phyloP scores from a whole-genome alignment of 2,888 invertebrate genomes.

The Ramazzottius varieornatus region DNA sequence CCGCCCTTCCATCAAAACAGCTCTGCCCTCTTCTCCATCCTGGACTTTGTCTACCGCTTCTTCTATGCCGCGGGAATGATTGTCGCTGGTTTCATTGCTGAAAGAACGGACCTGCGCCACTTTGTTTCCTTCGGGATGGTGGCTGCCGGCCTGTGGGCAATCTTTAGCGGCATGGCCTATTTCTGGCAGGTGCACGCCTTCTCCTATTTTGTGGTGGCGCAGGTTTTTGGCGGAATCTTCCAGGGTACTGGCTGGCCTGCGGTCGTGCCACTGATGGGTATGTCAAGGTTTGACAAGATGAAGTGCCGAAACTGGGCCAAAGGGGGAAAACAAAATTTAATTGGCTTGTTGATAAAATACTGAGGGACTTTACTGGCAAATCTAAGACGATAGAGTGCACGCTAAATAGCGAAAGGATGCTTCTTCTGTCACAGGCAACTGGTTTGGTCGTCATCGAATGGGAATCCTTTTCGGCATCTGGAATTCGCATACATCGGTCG shows the following conservation, averaged over 20 bases:
- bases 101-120: background rate
- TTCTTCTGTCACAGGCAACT: conserved; percentile 66
- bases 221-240: background rate
- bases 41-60: background rate
- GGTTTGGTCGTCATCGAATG: conserved; percentile 62
- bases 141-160: background rate
- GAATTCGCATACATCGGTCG: conserved; percentile 87
- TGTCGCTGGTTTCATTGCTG: background rate
- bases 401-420: too few species aligned
- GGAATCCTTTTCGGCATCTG: conserved; percentile 72
- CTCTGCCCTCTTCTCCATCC: background rate
- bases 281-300: too few species aligned
- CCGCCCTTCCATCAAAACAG: background rate
- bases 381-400: too few species aligned
- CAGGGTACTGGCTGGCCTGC: background rate
- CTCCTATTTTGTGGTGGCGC: background rate
- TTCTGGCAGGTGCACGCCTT: background rate
- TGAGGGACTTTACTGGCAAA: too few species aligned
- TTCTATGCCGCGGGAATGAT: background rate
- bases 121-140: background rate
- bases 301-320: too few species aligned
- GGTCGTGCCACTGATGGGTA: background rate
- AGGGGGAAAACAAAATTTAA: too few species aligned
- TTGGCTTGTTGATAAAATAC: too few species aligned
- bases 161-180: background rate